Evolutionary conservation across 2,113 vertebrate genomes (phyloP).

Genomic region (Lasiurus borealis): DNA sequence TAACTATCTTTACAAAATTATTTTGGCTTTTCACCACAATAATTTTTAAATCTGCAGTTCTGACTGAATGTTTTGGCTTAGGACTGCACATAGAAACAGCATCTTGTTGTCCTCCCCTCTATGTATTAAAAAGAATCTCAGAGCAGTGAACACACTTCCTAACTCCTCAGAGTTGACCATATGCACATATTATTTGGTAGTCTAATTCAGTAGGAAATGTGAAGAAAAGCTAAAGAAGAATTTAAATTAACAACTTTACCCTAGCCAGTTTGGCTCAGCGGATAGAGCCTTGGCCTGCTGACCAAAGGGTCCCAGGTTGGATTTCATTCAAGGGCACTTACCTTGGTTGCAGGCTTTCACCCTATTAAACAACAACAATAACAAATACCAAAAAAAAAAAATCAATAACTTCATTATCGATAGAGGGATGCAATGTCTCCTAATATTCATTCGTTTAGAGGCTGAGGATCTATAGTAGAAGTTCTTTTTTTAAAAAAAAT

Average conservation of each 20-base stretch:
- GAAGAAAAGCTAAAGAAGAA: constrained; percentile 7
- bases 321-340: too few species aligned
- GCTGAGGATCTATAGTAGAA: not conserved
- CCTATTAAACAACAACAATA: too few species aligned
- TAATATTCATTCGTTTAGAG: not conserved
- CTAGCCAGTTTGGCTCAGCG: too few species aligned
- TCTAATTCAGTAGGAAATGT: not conserved
- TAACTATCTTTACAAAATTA: not conserved
- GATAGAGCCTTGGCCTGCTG: too few species aligned
- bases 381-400: too few species aligned
- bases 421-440: not conserved
- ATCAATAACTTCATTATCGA: not conserved
- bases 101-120: not conserved
- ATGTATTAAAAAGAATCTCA: not conserved
- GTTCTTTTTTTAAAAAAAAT: too few species aligned
- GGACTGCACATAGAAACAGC: not conserved
- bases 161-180: not conserved
- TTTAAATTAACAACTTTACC: not conserved
- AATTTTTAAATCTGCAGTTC: constrained; percentile 13
- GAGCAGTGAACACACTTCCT: not conserved
- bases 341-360: too few species aligned
- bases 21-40: constrained; percentile 23
- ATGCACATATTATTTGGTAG: not conserved
- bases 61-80: not conserved
- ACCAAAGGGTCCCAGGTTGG: too few species aligned